Base-by-base conservation (phyloP, 2,113 vertebrate species). In the Abramis brama region DNA sequence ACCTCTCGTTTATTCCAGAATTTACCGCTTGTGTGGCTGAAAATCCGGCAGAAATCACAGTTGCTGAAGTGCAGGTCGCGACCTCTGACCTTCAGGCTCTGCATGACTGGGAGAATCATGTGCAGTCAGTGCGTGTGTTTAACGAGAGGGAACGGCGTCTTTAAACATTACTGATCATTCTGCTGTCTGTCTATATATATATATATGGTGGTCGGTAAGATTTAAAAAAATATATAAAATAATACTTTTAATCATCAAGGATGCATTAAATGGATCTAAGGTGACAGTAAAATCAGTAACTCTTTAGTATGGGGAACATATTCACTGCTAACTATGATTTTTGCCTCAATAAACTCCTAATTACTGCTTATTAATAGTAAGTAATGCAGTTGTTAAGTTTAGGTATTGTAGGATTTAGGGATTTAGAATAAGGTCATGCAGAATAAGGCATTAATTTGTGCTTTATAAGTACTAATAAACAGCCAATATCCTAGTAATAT, bases 1-100 rank as follows among this genome's bases (percentile, higher is more conserved):
- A 89, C 87, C 90, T 83, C 82, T 87, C 80, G 33, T 89, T 91
- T 87, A 82, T 93, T 91, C 91, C 90, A 91, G 89, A 94, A 93
- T 91, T 89, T 90, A 86, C 89, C 52, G 88, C 91, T 93, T 93
- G 92, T 94, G 85, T 83, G 88, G 86, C 80, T 15, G 86, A 7
- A 1, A 39, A 7, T 7, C 75, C 81, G 86, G 89, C 87, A 84
- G 85, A 87, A 21, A 30, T 15, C 64, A 86, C 86, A 89, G 88
- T 88, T 87, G 50, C 68, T 30, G 70, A 27, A 86, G 78, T 70
- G 87, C 87, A 86, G 64, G 86, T 90, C 39, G 7, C 1, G 39
- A 43, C 39, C 39, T 43, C 39, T 92, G 90, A 92, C 89, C 74
- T 85, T 57, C 7, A 43, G 36, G 36, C 36, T 36, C 5, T 6